Evolutionary conservation across 53 echinoderm and acorn worm genomes (phyloP).

Genomic region (Holothuria scabra): DNA sequence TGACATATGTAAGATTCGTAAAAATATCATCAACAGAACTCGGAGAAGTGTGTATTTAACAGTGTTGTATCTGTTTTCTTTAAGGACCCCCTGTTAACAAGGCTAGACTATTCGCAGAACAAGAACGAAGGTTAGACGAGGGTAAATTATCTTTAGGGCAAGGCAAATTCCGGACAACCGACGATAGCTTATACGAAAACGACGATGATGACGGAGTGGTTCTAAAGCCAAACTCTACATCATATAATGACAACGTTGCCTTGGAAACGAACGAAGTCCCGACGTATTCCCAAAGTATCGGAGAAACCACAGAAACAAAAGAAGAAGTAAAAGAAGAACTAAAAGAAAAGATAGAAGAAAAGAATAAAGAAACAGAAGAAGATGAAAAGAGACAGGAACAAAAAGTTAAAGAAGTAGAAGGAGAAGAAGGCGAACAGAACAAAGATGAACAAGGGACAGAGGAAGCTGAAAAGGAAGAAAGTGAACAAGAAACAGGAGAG

Average conservation of each 20-base stretch:
- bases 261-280: constrained; percentile 1
- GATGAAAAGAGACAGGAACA: neutral
- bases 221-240: neutral
- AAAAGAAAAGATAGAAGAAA: neutral
- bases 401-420: neutral
- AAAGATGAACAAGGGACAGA: neutral
- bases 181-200: neutral
- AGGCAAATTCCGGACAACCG: neutral
- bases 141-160: constrained; percentile 3
- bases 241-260: neutral
- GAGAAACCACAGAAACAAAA: neutral
- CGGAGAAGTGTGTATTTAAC: neutral
- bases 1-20: too few species aligned
- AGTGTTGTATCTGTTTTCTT: constrained; percentile 11
- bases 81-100: constrained; percentile 76
- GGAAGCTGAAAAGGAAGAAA: neutral
- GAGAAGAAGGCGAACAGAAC: neutral
- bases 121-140: constrained; percentile 55
- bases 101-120: constrained; percentile 74
- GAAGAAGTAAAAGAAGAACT: neutral
- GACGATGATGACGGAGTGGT: constrained; percentile 14
- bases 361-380: neutral
- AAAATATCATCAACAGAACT: too few species aligned
- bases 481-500: neutral
- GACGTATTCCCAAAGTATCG: neutral